Evolutionary conservation across 2,113 vertebrate species (phyloP), one percentile per base, ranked within the genome.

Genomic region (Electrona antarctica): DNA sequence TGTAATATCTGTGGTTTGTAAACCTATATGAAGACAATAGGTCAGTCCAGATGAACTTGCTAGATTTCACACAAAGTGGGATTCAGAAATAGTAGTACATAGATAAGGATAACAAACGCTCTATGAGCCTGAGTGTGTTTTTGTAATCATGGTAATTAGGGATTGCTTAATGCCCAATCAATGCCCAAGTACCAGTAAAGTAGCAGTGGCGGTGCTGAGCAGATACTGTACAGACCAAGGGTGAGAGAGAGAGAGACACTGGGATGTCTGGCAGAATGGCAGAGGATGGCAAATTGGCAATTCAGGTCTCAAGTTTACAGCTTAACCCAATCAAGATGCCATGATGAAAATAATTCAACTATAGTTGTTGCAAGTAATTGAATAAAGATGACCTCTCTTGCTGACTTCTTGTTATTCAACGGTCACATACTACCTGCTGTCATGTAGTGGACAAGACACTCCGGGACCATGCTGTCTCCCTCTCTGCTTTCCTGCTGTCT

Each of bases 151-250:
- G 69, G 69, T 79, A 74, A 86, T 65, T 79, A 65, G 7, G 6
- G 76, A 64, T 64, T 79, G 80, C 71, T 69, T 87, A 76, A 85
- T 82, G 73, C 46, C 66, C 71, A 67, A 83, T 84, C 41, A 48
- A 59, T 70, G 72, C 59, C 46, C 13, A 73, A 81, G 80, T 50
- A 50, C 51, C 51, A 54, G 51, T 54, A 54, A n/a, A 54, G 64
- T 33, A 67, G 59, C 71, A 63, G 72, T 61, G 71, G 76, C 75
- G 71, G 76, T 73, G 45, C 65, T 21, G 60, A 60, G 69, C 54
- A 61, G 57, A 54, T 21, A 21, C 21, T 21, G 2, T 21, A 67
- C 15, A 52, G 64, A 73, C 13, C 49, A 0, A 41, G 64, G 51
- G 45, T 10, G 46, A 62, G 57, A 11, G 28, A 28, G 51, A 54